These are phyloP conservation scores for Cryptus armator DNA, from an alignment of 2,888 invertebrate species.

Conservation along the genomic window DNA sequence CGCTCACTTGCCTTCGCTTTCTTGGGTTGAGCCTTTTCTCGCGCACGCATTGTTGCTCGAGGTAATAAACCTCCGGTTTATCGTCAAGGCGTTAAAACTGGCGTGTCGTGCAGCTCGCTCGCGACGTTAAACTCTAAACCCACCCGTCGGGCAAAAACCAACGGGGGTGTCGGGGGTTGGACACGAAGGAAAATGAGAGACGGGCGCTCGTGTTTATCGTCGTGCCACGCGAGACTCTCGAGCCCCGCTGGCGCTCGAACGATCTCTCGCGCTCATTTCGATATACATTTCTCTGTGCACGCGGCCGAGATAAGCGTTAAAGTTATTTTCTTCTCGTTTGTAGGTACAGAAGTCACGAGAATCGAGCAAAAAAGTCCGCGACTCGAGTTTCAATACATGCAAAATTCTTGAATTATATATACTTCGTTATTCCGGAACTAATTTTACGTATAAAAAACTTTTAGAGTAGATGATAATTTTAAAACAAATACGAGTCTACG, in stretches of 20 bases:
- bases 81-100: conserved; percentile 41
- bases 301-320: conserved; percentile 7
- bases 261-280: background rate
- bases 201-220: conserved; percentile 2
- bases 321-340: background rate
- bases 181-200: conserved; percentile 20
- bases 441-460: background rate
- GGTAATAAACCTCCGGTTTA: conserved; percentile 48
- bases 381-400: background rate
- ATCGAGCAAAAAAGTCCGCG: background rate
- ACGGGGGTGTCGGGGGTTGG: conserved; percentile 5
- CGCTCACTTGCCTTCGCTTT: conserved; percentile 32
- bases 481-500: background rate
- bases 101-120: conserved; percentile 15
- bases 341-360: background rate
- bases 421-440: background rate
- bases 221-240: conserved; percentile 2
- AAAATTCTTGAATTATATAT: background rate
- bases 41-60: conserved; percentile 34
- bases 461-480: background rate
- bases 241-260: background rate
- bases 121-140: conserved; percentile 13
- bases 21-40: background rate
- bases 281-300: background rate
- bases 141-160: background rate